phyloP scores from a whole-genome alignment of 2,797 vertebrate species.

The Hemitrygon akajei region DNA sequence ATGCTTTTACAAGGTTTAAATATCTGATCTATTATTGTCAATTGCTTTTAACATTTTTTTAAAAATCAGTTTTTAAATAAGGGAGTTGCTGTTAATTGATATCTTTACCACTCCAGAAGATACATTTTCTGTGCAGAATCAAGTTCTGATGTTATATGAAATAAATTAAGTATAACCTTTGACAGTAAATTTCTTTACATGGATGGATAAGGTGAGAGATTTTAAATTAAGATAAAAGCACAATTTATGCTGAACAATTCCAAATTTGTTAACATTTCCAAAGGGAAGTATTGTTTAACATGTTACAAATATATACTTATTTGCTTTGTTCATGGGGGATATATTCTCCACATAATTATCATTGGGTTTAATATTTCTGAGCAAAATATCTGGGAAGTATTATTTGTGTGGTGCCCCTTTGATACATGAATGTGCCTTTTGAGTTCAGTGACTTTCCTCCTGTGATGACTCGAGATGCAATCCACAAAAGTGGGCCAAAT shows the following conservation, averaged over 20 bases:
- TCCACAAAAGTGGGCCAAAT: too few species aligned
- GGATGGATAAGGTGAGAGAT: neutral
- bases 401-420: neutral
- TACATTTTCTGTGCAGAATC: neutral
- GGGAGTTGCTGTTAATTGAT: neutral
- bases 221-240: neutral
- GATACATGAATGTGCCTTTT: neutral
- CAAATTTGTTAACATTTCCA: neutral
- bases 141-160: neutral
- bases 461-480: neutral
- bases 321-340: neutral
- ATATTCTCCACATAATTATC: neutral
- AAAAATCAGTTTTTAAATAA: too few species aligned
- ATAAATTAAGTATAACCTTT: neutral
- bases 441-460: neutral
- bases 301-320: neutral
- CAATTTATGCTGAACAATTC: neutral
- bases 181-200: neutral
- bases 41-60: too few species aligned
- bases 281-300: neutral
- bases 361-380: neutral
- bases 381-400: neutral
- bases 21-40: too few species aligned
- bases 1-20: too few species aligned
- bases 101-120: neutral